Conservation (phyloP, 2,113 vertebrate species). For the Recurvirostra avosetta region DNA sequence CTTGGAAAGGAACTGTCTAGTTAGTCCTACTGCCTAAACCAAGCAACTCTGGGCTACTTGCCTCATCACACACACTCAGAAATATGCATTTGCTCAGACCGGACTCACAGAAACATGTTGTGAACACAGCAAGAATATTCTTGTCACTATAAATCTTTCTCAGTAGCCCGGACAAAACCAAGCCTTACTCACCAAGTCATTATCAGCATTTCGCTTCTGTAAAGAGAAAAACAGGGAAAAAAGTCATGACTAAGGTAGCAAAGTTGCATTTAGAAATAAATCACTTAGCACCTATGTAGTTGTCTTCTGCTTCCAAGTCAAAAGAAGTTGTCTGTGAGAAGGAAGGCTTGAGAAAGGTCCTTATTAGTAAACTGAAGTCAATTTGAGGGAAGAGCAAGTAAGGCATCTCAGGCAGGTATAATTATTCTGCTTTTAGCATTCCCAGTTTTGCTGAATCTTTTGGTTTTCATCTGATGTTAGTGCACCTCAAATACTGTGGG, state of each 20-base stretch:
- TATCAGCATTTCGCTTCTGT: slow-evolving; percentile 67
- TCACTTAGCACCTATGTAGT: neutral
- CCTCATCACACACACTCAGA: neutral
- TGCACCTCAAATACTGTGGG: neutral
- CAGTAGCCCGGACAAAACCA: neutral
- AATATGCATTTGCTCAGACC: neutral
- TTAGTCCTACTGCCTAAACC: neutral
- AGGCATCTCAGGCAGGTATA: neutral
- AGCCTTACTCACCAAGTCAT: slow-evolving; percentile 66
- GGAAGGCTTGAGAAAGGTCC: neutral
- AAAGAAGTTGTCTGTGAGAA: neutral
- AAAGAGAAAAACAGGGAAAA: slow-evolving; percentile 32
- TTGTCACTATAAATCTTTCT: neutral
- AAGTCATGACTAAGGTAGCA: neutral
- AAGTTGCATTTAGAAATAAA: neutral
- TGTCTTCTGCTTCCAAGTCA: neutral
- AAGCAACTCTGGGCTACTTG: neutral
- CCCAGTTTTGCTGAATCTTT: neutral
- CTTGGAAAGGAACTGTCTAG: neutral
- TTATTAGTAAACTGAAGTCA: neutral
- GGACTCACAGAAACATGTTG: neutral
- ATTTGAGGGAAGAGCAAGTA: neutral
- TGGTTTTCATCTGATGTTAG: neutral
- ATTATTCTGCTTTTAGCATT: neutral
- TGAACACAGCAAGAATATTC: neutral